Conservation (phyloP, 2,113 vertebrate species). For the Pseudolaguvia tuberculata region DNA sequence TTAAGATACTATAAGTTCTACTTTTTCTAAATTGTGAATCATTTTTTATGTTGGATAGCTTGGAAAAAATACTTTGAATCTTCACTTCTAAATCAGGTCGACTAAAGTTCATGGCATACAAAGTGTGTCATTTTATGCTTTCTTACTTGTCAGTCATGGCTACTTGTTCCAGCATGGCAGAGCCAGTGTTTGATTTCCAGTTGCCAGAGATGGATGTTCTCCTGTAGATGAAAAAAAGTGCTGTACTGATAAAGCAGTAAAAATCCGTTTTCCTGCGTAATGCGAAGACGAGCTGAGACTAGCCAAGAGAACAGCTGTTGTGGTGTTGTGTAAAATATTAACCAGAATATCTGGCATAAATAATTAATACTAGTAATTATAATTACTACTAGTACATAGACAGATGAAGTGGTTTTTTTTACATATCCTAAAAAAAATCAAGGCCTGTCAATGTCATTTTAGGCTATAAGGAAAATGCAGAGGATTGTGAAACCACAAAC, state of each 20-base stretch:
- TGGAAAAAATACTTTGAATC: too few relatives aligned
- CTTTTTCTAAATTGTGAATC: too few relatives aligned
- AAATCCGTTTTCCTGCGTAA: not conserved
- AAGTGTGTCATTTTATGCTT: slow-evolving; percentile 13
- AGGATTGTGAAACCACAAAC: not conserved
- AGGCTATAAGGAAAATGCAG: not conserved
- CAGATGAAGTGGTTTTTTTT: not conserved
- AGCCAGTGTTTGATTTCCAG: slow-evolving; percentile 98
- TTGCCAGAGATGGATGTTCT: slow-evolving; percentile 98
- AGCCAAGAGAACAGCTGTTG: not conserved
- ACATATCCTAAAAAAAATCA: not conserved
- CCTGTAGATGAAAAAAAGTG: slow-evolving; percentile 63
- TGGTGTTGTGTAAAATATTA: not conserved
- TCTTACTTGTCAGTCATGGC: slow-evolving; percentile 98
- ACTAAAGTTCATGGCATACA: not conserved
- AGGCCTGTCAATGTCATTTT: not conserved
- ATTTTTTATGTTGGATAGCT: too few relatives aligned
- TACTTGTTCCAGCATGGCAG: slow-evolving; percentile 98
- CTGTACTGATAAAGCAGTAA: not conserved
- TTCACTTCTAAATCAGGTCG: not conserved
- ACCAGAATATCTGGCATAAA: too few relatives aligned
- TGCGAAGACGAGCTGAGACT: not conserved
- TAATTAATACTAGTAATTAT: slow-evolving; percentile 1
- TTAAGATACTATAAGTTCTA: too few relatives aligned
- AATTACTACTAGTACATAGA: not conserved